Evolutionary conservation across 1,140 invertebrate species (phyloP), one percentile per base, ranked within the genome.

Genomic region (Drosophila pruinosa): DNA sequence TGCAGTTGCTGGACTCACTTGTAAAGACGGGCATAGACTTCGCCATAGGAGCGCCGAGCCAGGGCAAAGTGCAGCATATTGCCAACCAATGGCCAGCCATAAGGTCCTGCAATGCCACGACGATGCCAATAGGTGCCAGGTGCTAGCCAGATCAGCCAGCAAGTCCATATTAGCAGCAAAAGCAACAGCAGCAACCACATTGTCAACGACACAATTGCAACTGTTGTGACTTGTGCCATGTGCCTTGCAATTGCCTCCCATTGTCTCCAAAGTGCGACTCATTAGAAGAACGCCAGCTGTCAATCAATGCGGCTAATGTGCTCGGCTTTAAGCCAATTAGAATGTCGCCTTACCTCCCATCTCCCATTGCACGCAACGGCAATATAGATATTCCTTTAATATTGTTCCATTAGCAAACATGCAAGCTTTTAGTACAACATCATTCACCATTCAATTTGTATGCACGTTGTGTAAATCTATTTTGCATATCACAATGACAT

Each of bases 1-100:
- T 5, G 12, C 4, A 14, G 6, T 6, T 5, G 1, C 0, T 8
- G 7, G 7, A 12, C 82, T 70, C 22, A 89, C 85, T 59, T 70
- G 53, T 89, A 89, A 7, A 89, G 47, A 0, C 43, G 1, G 1
- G 57, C 48, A 41, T 89, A 89, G 4, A 88, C 62, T 12, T 71
- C 64, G 5, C 85, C 85, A 24, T 83, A 83, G 10, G 85, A 81
- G 1, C 63, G 31, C 0, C 12, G 14, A 0, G 59, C 73, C 8
- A 69, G 12, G 0, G 56, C 54, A 52, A 77, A 89, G 19, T 65
- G 6, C 4, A 38, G 3, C 85, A 89, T 88, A 12, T 78, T 89
- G 0, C 85, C 85, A 4, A 83, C 61, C 14, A 89, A 15, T 0
- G 75, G 78, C 34, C 63, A 64, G 14, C 78, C 75, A 0, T 3